A percentile compares a stretch with the other conserved stretches of the same genome.
Evolutionary conservation across 2,888 invertebrate species (phyloP).

Genomic region (Hofmannophila pseudospretella): DNA sequence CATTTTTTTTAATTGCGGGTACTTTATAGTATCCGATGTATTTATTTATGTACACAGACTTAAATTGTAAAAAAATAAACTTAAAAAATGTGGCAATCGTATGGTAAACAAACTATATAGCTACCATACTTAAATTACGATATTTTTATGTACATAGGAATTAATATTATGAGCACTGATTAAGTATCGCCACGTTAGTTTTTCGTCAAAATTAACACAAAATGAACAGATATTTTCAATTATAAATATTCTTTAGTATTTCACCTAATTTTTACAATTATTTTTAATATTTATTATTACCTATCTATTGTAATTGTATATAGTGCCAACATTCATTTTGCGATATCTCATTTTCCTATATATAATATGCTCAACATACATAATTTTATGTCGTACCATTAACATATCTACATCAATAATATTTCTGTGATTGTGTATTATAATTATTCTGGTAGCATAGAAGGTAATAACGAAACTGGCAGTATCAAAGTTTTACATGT

Average conservation of each 20-base stretch:
- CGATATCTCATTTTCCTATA: constrained; percentile 17
- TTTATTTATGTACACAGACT: constrained; percentile 39
- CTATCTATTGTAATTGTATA: constrained; percentile 60
- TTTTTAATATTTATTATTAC: constrained; percentile 35
- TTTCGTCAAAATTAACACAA: constrained; percentile 12
- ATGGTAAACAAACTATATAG: constrained; percentile 17
- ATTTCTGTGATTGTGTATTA: constrained; percentile 15
- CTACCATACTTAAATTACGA: constrained; percentile 26
- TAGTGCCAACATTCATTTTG: constrained; percentile 51
- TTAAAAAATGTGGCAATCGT: constrained; percentile 29
- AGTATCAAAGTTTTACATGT: constrained; percentile 6
- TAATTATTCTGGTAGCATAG: constrained; percentile 5
- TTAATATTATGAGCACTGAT: constrained; percentile 41
- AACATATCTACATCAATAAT: constrained; percentile 24
- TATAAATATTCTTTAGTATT: constrained; percentile 36
- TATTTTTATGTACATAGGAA: constrained; percentile 71
- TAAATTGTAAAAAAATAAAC: constrained; percentile 26
- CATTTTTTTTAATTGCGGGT: constrained; percentile 24
- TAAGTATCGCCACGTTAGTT: constrained; percentile 22
- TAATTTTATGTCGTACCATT: constrained; percentile 16
- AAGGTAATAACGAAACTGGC: constrained; percentile 5
- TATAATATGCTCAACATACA: constrained; percentile 19
- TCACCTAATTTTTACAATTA: constrained; percentile 60
- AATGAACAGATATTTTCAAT: constrained; percentile 14
- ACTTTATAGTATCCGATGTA: constrained; percentile 24